phyloP scores from a whole-genome alignment of 2,888 invertebrate species.

The Sphaerophoria taeniata region DNA sequence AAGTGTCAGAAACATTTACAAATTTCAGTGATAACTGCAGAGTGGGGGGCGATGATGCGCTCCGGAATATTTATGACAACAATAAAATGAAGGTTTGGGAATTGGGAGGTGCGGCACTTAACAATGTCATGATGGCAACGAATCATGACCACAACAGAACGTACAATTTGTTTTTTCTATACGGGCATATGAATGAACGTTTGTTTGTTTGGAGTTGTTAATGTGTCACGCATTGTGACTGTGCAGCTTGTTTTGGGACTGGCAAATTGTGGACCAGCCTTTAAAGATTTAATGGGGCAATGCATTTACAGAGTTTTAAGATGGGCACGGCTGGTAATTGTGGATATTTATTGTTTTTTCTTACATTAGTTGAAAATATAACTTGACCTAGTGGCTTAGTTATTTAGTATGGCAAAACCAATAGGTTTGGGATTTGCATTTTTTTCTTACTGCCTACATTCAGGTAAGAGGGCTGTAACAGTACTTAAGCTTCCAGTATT shows the following conservation, averaged over 20 bases:
- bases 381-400: too few relatives aligned
- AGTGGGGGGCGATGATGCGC: too few relatives aligned
- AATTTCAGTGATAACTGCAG: too few relatives aligned
- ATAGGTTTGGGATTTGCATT: too few relatives aligned
- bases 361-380: too few relatives aligned
- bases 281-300: constrained; percentile 10
- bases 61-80: constrained; percentile 6
- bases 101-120: background rate
- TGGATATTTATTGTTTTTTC: too few relatives aligned
- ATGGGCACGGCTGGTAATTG: constrained; percentile 6
- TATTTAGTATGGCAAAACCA: too few relatives aligned
- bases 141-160: constrained; percentile 37
- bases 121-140: constrained; percentile 28
- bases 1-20: constrained; percentile 27
- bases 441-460: too few relatives aligned
- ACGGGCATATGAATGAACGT: too few relatives aligned
- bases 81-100: background rate
- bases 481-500: too few relatives aligned
- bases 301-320: background rate
- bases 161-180: constrained; percentile 18
- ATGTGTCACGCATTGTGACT: constrained; percentile 21
- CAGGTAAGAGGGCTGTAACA: too few relatives aligned
- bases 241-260: constrained; percentile 12
- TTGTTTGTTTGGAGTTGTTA: constrained; percentile 5
- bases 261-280: constrained; percentile 13